These are phyloP conservation scores for Drosophila pseudotalamancana DNA, from an alignment of 2,888 invertebrate genomes.

Conservation along the genomic window DNA sequence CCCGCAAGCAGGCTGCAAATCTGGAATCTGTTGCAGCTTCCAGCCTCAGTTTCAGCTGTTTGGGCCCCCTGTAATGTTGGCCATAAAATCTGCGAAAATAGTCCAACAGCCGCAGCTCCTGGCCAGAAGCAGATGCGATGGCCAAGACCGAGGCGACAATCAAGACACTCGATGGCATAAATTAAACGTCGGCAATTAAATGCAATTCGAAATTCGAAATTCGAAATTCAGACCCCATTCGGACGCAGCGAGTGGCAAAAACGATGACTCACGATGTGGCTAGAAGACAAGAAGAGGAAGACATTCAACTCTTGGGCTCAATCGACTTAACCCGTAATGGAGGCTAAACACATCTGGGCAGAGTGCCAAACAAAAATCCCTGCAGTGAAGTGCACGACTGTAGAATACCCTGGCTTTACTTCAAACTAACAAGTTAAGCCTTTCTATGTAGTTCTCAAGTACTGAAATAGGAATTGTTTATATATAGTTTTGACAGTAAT, in stretches of 20 bases:
- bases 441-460: too few species aligned
- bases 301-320: conserved; percentile 36
- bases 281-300: conserved; percentile 33
- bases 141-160: conserved; percentile 36
- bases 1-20: conserved; percentile 33
- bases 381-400: too few species aligned
- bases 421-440: too few species aligned
- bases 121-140: too few species aligned
- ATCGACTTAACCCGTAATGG: conserved; percentile 5
- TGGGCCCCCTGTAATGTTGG: conserved; percentile 51
- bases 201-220: conserved; percentile 55
- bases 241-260: conserved; percentile 23
- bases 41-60: conserved; percentile 26
- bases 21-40: conserved; percentile 17
- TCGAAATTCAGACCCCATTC: conserved; percentile 35
- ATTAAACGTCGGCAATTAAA: conserved; percentile 61
- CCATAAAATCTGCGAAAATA: conserved; percentile 60
- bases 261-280: conserved; percentile 28
- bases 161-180: conserved; percentile 51
- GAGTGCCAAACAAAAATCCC: conserved; percentile 20
- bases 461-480: too few species aligned
- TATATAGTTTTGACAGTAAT: too few species aligned
- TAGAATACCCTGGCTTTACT: too few species aligned
- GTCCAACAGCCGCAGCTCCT: conserved; percentile 50
- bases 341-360: conserved; percentile 16